Percentiles rank a stretch among this genome's conserved stretches.
These are phyloP conservation scores for Hipparchia sbordonii DNA, from an alignment of 2,888 invertebrate genomes.

Conservation along the genomic window DNA sequence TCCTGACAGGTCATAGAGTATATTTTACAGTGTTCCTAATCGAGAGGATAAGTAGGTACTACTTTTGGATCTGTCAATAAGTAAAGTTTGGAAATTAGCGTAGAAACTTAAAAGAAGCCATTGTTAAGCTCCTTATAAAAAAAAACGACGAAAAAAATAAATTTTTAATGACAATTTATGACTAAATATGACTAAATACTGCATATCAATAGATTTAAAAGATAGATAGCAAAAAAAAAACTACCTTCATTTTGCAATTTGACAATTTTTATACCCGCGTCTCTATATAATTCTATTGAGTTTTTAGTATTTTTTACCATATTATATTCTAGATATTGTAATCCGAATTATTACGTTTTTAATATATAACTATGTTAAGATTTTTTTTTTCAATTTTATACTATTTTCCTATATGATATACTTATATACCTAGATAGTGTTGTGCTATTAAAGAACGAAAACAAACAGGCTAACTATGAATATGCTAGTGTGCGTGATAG, in stretches of 20 bases:
- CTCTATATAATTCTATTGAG: neutral
- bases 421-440: too few species aligned
- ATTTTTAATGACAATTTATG: neutral
- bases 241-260: neutral
- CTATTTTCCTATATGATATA: neutral
- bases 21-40: too few species aligned
- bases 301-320: conserved; percentile 6
- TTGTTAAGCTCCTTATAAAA: neutral
- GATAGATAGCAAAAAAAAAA: neutral
- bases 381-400: conserved; percentile 3
- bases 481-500: too few species aligned
- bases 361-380: neutral
- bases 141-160: neutral
- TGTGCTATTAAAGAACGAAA: too few species aligned
- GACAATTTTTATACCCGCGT: neutral
- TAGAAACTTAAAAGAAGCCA: too few species aligned
- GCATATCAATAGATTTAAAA: conserved; percentile 6
- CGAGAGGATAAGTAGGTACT: too few species aligned
- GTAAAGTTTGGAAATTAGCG: too few species aligned
- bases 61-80: too few species aligned
- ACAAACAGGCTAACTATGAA: too few species aligned
- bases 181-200: neutral
- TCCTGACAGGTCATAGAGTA: too few species aligned
- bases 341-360: neutral
- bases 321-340: neutral